A percentile compares a stretch with the other conserved stretches of the same genome.
Evolutionary conservation across 2,797 vertebrate genomes (phyloP).

Genomic region (Pantherophis alleghaniensis): DNA sequence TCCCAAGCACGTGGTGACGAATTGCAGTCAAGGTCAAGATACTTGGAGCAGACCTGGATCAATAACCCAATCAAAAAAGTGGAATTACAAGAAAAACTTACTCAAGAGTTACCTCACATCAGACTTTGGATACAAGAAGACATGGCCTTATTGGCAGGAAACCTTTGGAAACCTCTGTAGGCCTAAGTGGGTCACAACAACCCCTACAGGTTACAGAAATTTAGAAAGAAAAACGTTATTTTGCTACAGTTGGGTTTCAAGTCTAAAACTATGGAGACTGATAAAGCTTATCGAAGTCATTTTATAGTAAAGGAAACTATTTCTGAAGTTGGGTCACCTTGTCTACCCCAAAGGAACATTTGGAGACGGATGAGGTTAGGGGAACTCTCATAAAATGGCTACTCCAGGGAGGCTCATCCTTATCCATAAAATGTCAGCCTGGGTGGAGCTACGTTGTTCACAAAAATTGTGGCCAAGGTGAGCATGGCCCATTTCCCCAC

Average conservation of each 20-base stretch:
- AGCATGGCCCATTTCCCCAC: neutral
- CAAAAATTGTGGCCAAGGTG: neutral
- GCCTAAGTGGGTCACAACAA: neutral
- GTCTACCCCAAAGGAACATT: neutral
- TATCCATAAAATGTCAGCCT: neutral
- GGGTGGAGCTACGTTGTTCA: neutral
- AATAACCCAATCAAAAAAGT: slow-evolving; percentile 5
- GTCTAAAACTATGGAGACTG: neutral
- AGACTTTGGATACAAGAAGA: neutral
- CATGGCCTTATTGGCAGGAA: neutral
- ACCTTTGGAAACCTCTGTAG: neutral
- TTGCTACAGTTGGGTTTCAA: neutral
- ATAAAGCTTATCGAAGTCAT: neutral
- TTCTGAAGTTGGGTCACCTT: neutral
- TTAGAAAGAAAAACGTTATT: neutral
- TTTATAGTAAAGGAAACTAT: neutral
- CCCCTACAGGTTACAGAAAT: neutral
- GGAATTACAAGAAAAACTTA: neutral
- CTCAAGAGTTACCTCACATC: neutral
- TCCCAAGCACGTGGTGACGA: slow-evolving; percentile 93
- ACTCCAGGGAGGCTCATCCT: neutral
- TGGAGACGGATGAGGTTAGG: neutral
- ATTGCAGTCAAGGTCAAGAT: slow-evolving; percentile 94
- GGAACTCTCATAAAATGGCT: neutral
- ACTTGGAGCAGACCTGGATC: slow-evolving; percentile 88